Evolutionary conservation across 92 coral and sea anemone species (phyloP), one percentile per base, ranked within the genome.

Genomic region (Metridium senile): DNA sequence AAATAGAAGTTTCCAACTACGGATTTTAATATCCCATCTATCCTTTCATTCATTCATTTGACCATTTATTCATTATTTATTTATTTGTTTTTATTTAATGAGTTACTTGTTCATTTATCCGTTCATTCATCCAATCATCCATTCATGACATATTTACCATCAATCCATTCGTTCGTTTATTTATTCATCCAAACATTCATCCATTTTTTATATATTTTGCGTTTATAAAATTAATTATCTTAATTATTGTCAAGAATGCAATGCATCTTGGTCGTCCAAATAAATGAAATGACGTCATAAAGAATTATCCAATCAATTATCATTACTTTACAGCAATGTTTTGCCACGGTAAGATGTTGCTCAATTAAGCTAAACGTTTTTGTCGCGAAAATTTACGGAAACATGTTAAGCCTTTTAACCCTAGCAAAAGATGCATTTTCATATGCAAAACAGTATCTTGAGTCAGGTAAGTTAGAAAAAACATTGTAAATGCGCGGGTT

Each of bases 281-380:
- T 59, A 59, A 13, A 4, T 59, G 22, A 22, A 28, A 59, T 59
- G 65, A 59, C 45, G 22, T 63, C 29, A 63, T 39, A 63, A 31
- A 21, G 43, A 9, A 28, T 63, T 26, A 63, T 28, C 45, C 59
- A 54, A 30, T 16, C 27, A 63, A 20, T 28, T 28, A 28, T 35
- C 68, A 33, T 26, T 73, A 43, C 29, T 22, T 57, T n/a, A n/a
- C n/a, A 53, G 47, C 10, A 63, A 58, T 26, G 49, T 33, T 1
- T 73, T 58, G 68, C 22, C 33, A 35, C 49, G 78, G 46, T 28
- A 73, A 58, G 35, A 73, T 11, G 78, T 33, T 26, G 47, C 30
- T 73, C 26, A 45, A n/a, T 46, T 9, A 33, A 45, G 4, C 9
- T 21, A n/a, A 0, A 1, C 30, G 72, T 68, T 21, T 58, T 57